Evolutionary conservation across 2,888 invertebrate species (phyloP).

Genomic region (Uloborus plumipes): DNA sequence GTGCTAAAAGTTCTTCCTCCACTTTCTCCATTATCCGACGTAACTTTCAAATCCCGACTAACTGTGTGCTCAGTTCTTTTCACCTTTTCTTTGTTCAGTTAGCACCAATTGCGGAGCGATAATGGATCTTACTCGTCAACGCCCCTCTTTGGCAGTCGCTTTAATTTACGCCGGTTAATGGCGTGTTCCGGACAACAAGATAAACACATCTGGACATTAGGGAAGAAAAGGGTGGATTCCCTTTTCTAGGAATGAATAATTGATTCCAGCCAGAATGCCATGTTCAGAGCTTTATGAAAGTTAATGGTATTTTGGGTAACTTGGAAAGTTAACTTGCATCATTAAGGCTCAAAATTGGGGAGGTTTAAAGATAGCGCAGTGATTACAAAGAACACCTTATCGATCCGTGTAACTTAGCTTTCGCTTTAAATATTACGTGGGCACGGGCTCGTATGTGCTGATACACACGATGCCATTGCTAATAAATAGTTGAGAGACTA

Average conservation of each 20-base stretch:
- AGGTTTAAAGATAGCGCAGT: constrained; percentile 49
- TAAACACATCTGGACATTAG: constrained; percentile 63
- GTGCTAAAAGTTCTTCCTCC: too few relatives aligned
- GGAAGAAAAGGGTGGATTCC: constrained; percentile 58
- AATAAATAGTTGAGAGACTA: too few relatives aligned
- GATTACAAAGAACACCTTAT: constrained; percentile 36
- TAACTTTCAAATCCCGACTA: too few relatives aligned
- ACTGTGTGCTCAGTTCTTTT: constrained; percentile 1
- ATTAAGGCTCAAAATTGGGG: constrained; percentile 48
- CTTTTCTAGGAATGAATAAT: constrained; percentile 60
- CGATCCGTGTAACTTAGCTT: constrained; percentile 24
- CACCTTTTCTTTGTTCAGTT: constrained; percentile 61
- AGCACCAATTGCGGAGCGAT: constrained; percentile 60
- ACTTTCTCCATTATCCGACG: too few relatives aligned
- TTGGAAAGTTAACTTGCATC: constrained; percentile 52
- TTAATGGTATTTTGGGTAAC: constrained; percentile 43
- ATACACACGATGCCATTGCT: too few relatives aligned
- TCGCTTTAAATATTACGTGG: too few relatives aligned
- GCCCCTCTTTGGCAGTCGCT: constrained; percentile 49
- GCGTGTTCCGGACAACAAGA: constrained; percentile 61
- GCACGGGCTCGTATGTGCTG: too few relatives aligned
- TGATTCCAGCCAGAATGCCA: constrained; percentile 53
- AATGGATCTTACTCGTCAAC: constrained; percentile 59
- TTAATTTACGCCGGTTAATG: constrained; percentile 56
- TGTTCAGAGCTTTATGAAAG: constrained; percentile 41